phyloP scores from a whole-genome alignment of 2,113 vertebrate species.

The Spilogale gracilis region DNA sequence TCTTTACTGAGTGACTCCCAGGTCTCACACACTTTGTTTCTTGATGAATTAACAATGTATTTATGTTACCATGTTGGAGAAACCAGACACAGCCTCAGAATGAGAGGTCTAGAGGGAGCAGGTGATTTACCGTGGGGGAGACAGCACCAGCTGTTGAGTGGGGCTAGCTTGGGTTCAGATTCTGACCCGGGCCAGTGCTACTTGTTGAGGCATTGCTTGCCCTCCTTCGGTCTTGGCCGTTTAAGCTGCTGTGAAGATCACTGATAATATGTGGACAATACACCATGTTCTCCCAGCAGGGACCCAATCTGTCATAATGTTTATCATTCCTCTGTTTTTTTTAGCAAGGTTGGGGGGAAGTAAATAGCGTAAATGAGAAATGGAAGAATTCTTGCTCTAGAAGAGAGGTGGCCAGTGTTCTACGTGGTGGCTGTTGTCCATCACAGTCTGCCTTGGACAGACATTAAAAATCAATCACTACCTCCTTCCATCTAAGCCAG shows the following conservation, averaged over 20 bases:
- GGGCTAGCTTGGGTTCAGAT: slow-evolving; percentile 13
- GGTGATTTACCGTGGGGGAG: neutral
- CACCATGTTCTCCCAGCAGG: neutral
- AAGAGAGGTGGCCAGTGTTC: no score
- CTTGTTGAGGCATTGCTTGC: neutral
- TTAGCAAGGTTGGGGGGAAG: neutral
- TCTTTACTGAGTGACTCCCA: neutral
- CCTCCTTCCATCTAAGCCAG: neutral
- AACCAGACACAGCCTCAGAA: slow-evolving; percentile 17
- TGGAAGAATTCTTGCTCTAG: neutral
- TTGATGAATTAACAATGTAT: neutral
- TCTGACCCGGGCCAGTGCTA: neutral
- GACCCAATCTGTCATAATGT: neutral
- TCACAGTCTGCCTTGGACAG: neutral
- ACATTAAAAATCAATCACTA: neutral
- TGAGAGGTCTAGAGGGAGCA: neutral
- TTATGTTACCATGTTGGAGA: slow-evolving; percentile 36
- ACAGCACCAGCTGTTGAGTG: neutral
- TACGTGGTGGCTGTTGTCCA: neutral
- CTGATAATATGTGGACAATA: neutral
- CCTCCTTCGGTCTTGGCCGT: neutral
- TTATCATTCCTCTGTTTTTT: neutral
- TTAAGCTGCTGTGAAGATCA: neutral
- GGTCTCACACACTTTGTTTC: neutral
- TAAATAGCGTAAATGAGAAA: neutral